Conservation (phyloP, 2,113 vertebrate species). For the Trinectes maculatus region DNA sequence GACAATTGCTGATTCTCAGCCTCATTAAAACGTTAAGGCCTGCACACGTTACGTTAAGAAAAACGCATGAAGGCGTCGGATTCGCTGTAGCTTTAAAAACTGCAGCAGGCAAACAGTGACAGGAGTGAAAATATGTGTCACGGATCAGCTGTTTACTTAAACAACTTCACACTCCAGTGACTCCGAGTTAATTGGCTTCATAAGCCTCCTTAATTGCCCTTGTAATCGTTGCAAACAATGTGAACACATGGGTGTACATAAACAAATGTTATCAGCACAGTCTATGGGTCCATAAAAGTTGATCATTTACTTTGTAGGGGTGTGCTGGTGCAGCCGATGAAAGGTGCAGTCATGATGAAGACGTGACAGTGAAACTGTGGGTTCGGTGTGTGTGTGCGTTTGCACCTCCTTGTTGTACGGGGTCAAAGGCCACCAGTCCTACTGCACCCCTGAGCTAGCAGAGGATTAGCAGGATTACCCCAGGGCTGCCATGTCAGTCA, state of each 20-base stretch:
- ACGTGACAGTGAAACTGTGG: conserved; percentile 9
- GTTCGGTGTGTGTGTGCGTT: conserved; percentile 31
- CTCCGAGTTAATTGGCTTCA: conserved; percentile 27
- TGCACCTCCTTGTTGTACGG: conserved; percentile 45
- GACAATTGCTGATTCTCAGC: too few species aligned
- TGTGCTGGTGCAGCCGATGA: background rate
- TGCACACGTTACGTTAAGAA: too few species aligned
- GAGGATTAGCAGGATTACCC: conserved; percentile 80
- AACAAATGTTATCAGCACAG: conserved; percentile 29
- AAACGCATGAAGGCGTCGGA: too few species aligned
- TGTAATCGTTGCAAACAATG: conserved; percentile 22
- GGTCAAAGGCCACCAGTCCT: conserved; percentile 68
- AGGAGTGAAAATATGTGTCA: background rate
- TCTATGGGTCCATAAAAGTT: conserved; percentile 40
- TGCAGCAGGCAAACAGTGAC: conserved; percentile 5
- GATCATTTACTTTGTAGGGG: conserved; percentile 26
- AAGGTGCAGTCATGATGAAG: background rate
- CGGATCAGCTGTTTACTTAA: conserved; percentile 33
- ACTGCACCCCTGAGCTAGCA: conserved; percentile 70
- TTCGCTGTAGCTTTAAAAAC: too few species aligned
- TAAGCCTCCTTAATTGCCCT: conserved; percentile 29
- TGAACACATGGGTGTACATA: conserved; percentile 12
- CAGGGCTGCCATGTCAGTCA: conserved; percentile 77
- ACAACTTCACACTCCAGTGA: conserved; percentile 21
- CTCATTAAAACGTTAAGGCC: too few species aligned